phyloP scores from a whole-genome alignment of 2,888 invertebrate genomes.

The Melieria crassipennis region DNA sequence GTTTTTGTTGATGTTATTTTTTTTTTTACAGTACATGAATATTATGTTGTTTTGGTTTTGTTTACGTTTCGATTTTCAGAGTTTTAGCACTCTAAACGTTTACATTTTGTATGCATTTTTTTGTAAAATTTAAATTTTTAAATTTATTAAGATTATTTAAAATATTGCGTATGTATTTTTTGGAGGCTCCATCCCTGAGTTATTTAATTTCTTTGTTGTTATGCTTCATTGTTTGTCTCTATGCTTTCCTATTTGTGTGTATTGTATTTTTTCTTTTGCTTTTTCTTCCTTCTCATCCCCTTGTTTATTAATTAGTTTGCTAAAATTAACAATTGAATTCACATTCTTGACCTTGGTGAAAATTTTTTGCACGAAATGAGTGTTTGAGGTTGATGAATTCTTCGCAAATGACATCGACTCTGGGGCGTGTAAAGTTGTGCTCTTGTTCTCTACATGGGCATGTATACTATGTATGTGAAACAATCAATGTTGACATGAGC shows the following conservation, averaged over 20 bases:
- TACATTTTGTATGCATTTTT: background rate
- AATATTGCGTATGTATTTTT: slow-evolving; percentile 52
- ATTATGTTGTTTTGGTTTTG: background rate
- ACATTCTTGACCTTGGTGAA: too few species aligned
- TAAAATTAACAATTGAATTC: too few species aligned
- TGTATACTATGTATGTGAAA: too few species aligned
- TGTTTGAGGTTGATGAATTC: too few species aligned
- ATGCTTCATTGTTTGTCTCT: slow-evolving; percentile 50
- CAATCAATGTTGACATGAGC: too few species aligned
- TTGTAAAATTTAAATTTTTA: background rate
- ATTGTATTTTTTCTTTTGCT: slow-evolving; percentile 34
- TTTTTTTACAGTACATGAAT: background rate
- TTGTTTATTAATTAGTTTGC: slow-evolving; percentile 8
- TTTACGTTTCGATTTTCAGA: background rate
- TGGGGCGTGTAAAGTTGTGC: too few species aligned
- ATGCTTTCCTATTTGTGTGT: slow-evolving; percentile 35
- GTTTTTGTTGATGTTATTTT: background rate
- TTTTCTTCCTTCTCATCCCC: slow-evolving; percentile 27
- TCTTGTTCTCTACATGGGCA: too few species aligned
- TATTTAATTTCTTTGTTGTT: slow-evolving; percentile 61
- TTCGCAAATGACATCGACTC: too few species aligned
- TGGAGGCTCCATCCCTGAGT: slow-evolving; percentile 66
- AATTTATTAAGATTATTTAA: slow-evolving; percentile 48
- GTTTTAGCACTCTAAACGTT: background rate
- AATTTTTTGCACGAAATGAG: too few species aligned